Base-by-base conservation (phyloP, 1,140 invertebrate genomes). In the Gryllus bimaculatus region DNA sequence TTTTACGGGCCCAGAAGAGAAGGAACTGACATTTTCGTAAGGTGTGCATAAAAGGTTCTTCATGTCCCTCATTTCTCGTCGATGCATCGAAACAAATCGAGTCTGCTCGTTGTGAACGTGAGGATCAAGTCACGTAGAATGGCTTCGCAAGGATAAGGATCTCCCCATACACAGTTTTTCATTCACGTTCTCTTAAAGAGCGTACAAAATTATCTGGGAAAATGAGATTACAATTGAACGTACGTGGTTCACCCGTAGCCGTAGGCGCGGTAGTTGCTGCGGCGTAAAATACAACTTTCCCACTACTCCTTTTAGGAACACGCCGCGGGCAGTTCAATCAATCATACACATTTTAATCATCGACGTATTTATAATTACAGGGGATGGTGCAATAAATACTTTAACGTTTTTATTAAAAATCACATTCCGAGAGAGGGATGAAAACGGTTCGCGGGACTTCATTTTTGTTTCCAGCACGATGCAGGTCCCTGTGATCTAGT, bases 121-220 rank as follows among this genome's bases (percentile, higher is more conserved):
- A 18, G 54, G 10, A 13, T 66, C 18, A 10, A 13, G 54, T 66
- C 54, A 66, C 54, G 54, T 66, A 1, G 54, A 18, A 66, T 18
- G 10, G 54, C 54, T 18, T 66, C 54, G 54, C 54, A 39, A 39
- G 54, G 54, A 66, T 66, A 66, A 66, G 54, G 54, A 66, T 66
- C 54, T 66, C 54, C 7, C 54, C 54, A 66, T 18, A 0, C 54
- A 18, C 54, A 39, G 10, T 66, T 66, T 66, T 66, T 66, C 54
- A 66, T 66, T 66, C 54, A 66, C 54, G 54, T 66, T 66, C 54
- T 66, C 54, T 66, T 66, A 66, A 66, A 66, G 54, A 66, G 54
- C 54, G 54, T 66, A 66, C 7, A 66, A 66, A 66, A 66, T 66
- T 66, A 66, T 66, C 54, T 66, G 54, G 54, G 54, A 7, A 66